These are phyloP conservation scores for Botrylloides violaceus DNA, from an alignment of 23 tunicate genomes.

Conservation along the genomic window DNA sequence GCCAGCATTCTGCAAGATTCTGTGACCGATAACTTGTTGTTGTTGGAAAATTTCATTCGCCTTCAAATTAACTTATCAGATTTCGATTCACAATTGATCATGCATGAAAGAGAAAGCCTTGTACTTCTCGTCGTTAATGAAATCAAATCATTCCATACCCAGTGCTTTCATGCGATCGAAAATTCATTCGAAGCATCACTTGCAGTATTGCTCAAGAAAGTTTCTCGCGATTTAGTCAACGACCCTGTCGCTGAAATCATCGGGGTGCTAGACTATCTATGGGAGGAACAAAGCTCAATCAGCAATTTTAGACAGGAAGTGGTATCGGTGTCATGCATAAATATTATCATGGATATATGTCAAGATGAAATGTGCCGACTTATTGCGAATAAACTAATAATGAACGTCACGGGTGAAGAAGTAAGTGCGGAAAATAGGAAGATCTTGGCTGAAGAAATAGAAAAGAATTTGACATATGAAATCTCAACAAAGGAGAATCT, in stretches of 20 bases:
- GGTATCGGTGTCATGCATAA: constrained; percentile 11
- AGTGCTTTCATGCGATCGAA: constrained; percentile 7
- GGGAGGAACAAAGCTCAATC: constrained; percentile 3
- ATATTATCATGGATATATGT: not conserved
- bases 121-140: not conserved
- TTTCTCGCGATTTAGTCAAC: not conserved
- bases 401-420: not conserved
- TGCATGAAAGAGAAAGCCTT: constrained; percentile 9
- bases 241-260: not conserved
- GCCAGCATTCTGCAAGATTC: constrained; percentile 15
- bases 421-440: not conserved
- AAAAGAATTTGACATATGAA: not conserved
- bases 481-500: not conserved
- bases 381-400: not conserved
- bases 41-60: not conserved
- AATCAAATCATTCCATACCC: constrained; percentile 1
- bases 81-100: not conserved
- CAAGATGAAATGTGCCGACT: not conserved
- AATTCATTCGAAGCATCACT: not conserved
- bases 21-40: constrained; percentile 2
- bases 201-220: not conserved
- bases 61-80: not conserved
- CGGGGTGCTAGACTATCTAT: not conserved
- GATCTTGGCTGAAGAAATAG: not conserved
- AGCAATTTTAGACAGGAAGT: not conserved